Conservation (phyloP, 2,797 vertebrate genomes). For the Myiotriccus ornatus region DNA sequence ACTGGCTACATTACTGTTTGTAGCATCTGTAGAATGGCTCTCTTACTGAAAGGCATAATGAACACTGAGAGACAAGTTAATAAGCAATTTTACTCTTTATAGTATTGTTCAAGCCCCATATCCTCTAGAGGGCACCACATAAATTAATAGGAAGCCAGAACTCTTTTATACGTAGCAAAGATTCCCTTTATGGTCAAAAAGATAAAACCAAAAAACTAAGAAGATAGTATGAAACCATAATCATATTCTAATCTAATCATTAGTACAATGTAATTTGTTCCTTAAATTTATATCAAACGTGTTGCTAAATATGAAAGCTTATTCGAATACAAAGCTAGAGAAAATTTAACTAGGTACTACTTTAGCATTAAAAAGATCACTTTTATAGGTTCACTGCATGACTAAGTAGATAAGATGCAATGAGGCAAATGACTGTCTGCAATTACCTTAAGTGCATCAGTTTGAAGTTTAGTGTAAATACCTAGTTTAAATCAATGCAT, state of each 20-base stretch:
- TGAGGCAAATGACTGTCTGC: slow-evolving; percentile 66
- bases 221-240: slow-evolving; percentile 9
- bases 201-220: not conserved
- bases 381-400: slow-evolving; percentile 63
- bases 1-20: slow-evolving; percentile 71
- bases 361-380: slow-evolving; percentile 61
- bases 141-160: slow-evolving; percentile 58
- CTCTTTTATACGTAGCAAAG: not conserved
- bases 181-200: slow-evolving; percentile 24
- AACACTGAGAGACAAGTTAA: slow-evolving; percentile 43
- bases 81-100: slow-evolving; percentile 52
- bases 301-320: slow-evolving; percentile 55
- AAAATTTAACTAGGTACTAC: slow-evolving; percentile 46
- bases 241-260: slow-evolving; percentile 43
- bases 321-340: slow-evolving; percentile 59
- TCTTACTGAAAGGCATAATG: slow-evolving; percentile 33
- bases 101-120: slow-evolving; percentile 2
- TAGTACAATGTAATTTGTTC: slow-evolving; percentile 40
- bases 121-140: slow-evolving; percentile 66
- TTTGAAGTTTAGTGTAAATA: slow-evolving; percentile 66
- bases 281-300: slow-evolving; percentile 33
- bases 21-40: slow-evolving; percentile 63
- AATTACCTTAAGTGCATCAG: slow-evolving; percentile 67
- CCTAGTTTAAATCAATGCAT: slow-evolving; percentile 27
- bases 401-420: slow-evolving; percentile 60